Conservation (phyloP, 2,888 invertebrate species). For the Acleris holmiana region DNA sequence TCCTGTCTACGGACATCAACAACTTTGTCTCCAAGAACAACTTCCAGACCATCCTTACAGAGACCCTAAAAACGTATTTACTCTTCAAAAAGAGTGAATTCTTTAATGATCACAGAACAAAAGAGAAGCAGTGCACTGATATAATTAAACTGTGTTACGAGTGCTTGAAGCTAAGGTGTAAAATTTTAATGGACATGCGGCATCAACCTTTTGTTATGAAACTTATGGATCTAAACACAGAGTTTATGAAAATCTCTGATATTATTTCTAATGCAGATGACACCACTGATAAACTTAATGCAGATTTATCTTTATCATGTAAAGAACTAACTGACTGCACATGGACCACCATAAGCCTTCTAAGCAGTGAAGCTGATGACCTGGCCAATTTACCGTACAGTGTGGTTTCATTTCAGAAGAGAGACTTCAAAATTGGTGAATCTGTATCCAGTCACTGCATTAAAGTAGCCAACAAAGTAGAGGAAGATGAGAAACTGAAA, state of each 20-base stretch:
- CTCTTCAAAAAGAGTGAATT: constrained; percentile 68
- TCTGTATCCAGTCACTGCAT: constrained; percentile 66
- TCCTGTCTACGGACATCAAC: constrained; percentile 67
- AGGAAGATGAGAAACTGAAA: constrained; percentile 64
- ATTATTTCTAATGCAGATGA: constrained; percentile 68
- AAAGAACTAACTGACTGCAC: constrained; percentile 68
- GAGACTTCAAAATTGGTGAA: constrained; percentile 77
- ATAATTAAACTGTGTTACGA: constrained; percentile 84
- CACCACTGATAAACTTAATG: constrained; percentile 64
- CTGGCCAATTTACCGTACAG: constrained; percentile 71
- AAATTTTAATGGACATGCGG: constrained; percentile 73
- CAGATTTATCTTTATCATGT: constrained; percentile 57
- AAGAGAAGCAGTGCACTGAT: constrained; percentile 74
- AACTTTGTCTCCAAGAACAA: constrained; percentile 71
- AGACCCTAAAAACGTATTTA: constrained; percentile 73
- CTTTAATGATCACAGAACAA: constrained; percentile 66
- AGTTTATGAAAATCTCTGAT: constrained; percentile 72
- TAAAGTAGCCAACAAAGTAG: constrained; percentile 52
- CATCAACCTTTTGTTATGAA: constrained; percentile 73
- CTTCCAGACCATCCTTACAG: constrained; percentile 68
- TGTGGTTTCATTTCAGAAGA: constrained; percentile 76
- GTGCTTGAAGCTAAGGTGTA: constrained; percentile 81
- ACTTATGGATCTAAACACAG: constrained; percentile 71
- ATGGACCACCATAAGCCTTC: constrained; percentile 73
- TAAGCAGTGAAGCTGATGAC: constrained; percentile 65